Conservation (phyloP, 2,888 invertebrate genomes). For the Cerastoderma edule region DNA sequence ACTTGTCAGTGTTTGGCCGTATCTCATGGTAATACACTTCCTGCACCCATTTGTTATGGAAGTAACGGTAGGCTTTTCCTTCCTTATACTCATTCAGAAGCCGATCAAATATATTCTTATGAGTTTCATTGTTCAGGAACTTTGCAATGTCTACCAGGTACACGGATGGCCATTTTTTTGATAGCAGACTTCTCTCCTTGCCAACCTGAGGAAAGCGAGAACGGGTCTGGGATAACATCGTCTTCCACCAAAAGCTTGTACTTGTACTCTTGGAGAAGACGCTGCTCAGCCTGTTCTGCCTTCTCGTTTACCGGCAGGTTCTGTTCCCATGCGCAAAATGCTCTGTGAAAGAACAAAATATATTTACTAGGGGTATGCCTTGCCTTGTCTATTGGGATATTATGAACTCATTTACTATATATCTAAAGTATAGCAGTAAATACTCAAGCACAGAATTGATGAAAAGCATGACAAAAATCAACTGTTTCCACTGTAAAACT, state of each 20-base stretch:
- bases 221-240: slow-evolving; percentile 44
- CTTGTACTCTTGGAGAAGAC: slow-evolving; percentile 38
- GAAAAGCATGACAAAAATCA: not conserved
- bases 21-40: slow-evolving; percentile 42
- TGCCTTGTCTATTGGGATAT: no score
- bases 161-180: slow-evolving; percentile 38
- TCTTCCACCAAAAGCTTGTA: slow-evolving; percentile 26
- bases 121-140: slow-evolving; percentile 28
- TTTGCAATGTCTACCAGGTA: slow-evolving; percentile 48
- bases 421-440: not conserved
- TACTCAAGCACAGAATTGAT: not conserved
- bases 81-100: slow-evolving; percentile 53
- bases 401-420: not conserved
- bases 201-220: slow-evolving; percentile 37
- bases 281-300: slow-evolving; percentile 32
- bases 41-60: slow-evolving; percentile 46
- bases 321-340: slow-evolving; percentile 56
- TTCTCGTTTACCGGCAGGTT: slow-evolving; percentile 33
- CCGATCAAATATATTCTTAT: slow-evolving; percentile 24
- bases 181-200: slow-evolving; percentile 44
- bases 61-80: slow-evolving; percentile 50
- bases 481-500: not conserved
- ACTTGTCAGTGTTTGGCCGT: slow-evolving; percentile 5
- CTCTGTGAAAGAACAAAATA: slow-evolving; percentile 23
- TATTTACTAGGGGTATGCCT: not conserved